Evolutionary conservation across 2,113 vertebrate species (phyloP), one percentile per base, ranked within the genome.

Genomic region (Dendropsophus ebraccatus): DNA sequence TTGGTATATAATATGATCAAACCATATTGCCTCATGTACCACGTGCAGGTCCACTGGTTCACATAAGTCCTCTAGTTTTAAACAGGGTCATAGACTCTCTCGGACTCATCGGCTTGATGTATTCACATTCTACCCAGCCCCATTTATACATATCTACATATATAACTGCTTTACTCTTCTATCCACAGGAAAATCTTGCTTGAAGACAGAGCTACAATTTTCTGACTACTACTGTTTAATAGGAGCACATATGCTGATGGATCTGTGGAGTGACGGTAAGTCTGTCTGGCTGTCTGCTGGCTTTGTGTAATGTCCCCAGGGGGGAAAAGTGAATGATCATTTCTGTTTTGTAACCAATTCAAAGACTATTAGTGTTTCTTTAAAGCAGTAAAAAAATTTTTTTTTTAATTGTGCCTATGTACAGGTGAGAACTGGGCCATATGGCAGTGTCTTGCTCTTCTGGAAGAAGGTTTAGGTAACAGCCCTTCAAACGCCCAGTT

Each of bases 221-320:
- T 99, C 97, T 10, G 97, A 99, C 84, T 97, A 97, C 94, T 99
- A 99, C 88, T 99, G 97, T 87, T 95, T 99, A 58, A 96, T 99
- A 92, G 97, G 95, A 21, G 96, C 97, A 87, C 98, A 99, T 19
- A 91, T 98, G n/a, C 96, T 97, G 88, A 89, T 98, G 7, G 97
- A 99, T 90, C 88, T 99, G 78, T 99, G 98, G 97, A 23, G 10
- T 50, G 25, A 69, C 69, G 83, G 83, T 21, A 69, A 85, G 83
- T 41, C 3, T 30, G 14, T 11, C 60, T 16, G 28, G 28, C 25
- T 65, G 10, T 30, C 11, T 30, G 25, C 49, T 7, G 13, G 13
- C 9, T 14, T 14, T 12, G 10, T 35, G 14, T 5, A 19, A 25
- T 11, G 1, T 2, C 1, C n/a, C n/a, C n/a, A n/a, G n/a, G n/a